Evolutionary conservation across 92 coral and sea anemone species (phyloP).

Genomic region (Umimayanthus kanabou): DNA sequence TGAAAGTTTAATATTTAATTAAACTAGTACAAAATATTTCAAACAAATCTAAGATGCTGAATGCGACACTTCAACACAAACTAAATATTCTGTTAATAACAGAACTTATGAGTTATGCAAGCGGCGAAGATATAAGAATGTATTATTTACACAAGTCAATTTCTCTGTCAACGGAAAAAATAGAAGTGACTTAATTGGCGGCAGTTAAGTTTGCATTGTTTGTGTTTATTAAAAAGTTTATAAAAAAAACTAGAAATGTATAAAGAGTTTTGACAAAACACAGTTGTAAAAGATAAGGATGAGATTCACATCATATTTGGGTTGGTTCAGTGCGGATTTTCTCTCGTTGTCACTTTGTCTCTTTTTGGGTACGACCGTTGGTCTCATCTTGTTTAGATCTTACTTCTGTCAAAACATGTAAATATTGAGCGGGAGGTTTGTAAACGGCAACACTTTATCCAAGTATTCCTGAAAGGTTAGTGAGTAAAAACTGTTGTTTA

Average conservation of each 20-base stretch:
- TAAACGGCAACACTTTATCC: neutral
- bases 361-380: neutral
- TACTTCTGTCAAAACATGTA: neutral
- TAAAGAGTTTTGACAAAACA: too few species aligned
- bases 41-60: neutral
- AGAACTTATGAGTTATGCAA: neutral
- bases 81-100: neutral
- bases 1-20: neutral
- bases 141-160: neutral
- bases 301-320: neutral
- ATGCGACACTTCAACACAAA: too few species aligned
- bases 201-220: neutral
- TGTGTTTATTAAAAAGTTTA: neutral
- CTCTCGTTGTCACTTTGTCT: neutral
- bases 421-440: neutral
- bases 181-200: neutral
- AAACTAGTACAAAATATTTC: neutral
- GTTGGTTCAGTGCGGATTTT: neutral
- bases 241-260: neutral
- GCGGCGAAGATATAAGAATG: neutral
- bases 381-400: neutral
- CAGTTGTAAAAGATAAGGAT: neutral
- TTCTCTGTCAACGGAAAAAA: neutral
- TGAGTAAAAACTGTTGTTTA: too few species aligned
- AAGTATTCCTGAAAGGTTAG: neutral